A percentile compares a stretch with the other conserved stretches of the same genome.
Conservation (phyloP, 37 sponge, comb jelly and placozoan species). For the Mnemiopsis leidyi region DNA sequence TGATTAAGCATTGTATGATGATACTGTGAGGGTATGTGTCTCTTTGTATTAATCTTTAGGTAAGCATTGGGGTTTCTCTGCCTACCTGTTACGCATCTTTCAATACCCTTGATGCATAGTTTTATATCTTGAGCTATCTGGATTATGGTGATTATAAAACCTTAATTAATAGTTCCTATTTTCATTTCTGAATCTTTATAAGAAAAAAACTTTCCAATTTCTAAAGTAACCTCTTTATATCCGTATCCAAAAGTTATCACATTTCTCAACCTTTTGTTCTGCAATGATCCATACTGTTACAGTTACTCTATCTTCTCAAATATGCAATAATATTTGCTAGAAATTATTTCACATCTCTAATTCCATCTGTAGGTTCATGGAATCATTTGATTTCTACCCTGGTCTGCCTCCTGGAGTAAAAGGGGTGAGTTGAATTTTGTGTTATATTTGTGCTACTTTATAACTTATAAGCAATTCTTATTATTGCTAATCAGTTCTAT, state of each 20-base stretch:
- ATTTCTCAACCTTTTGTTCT: too few relatives aligned
- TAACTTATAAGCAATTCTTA: too few relatives aligned
- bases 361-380: not conserved
- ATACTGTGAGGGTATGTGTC: not conserved
- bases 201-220: too few relatives aligned
- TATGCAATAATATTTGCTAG: not conserved
- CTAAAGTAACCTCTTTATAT: too few relatives aligned
- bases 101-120: not conserved
- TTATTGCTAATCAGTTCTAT: too few relatives aligned
- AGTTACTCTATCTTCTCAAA: not conserved
- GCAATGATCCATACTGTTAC: too few relatives aligned
- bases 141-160: too few relatives aligned
- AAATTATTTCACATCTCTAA: not conserved
- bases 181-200: too few relatives aligned
- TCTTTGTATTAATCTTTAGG: not conserved
- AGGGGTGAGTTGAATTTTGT: conserved; percentile 64
- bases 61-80: not conserved
- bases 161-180: too few relatives aligned
- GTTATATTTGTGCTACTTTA: too few relatives aligned
- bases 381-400: conserved; percentile 27
- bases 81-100: not conserved
- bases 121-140: too few relatives aligned
- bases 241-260: too few relatives aligned
- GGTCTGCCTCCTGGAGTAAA: conserved; percentile 57
- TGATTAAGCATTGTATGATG: not conserved